These are phyloP conservation scores for Melanaphis sacchari DNA, from an alignment of 1,140 invertebrate species.

Conservation along the genomic window DNA sequence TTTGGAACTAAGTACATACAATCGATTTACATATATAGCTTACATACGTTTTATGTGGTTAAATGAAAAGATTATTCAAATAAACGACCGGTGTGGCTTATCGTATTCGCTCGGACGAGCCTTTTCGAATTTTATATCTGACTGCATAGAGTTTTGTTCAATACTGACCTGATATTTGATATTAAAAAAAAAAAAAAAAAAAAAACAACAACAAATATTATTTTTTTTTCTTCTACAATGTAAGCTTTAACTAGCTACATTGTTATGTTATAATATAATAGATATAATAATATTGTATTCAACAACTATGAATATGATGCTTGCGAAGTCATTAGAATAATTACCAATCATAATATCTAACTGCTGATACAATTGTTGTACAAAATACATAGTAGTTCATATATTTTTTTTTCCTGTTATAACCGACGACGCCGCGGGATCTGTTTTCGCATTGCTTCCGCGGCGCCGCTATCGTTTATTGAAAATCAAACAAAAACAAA, in stretches of 20 bases:
- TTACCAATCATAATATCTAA: background rate
- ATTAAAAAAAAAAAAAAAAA: constrained; percentile 10
- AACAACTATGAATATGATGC: background rate
- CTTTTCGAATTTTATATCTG: background rate
- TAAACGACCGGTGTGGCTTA: background rate
- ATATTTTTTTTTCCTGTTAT: too few species aligned
- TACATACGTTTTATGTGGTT: background rate
- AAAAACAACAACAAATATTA: background rate
- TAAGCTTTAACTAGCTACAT: background rate
- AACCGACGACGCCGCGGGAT: too few species aligned
- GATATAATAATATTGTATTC: background rate
- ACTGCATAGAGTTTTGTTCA: background rate
- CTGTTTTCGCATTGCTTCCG: too few species aligned
- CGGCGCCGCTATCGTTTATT: too few species aligned
- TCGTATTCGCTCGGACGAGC: background rate
- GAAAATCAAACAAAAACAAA: too few species aligned
- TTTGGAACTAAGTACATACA: background rate
- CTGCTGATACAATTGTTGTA: background rate
- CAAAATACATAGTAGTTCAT: background rate
- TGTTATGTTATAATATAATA: background rate
- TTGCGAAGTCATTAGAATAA: background rate
- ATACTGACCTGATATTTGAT: background rate
- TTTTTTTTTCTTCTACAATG: background rate
- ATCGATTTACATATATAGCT: background rate
- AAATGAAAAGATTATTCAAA: background rate